phyloP scores from a whole-genome alignment of 2,888 invertebrate genomes.

The Microctonus brassicae region DNA sequence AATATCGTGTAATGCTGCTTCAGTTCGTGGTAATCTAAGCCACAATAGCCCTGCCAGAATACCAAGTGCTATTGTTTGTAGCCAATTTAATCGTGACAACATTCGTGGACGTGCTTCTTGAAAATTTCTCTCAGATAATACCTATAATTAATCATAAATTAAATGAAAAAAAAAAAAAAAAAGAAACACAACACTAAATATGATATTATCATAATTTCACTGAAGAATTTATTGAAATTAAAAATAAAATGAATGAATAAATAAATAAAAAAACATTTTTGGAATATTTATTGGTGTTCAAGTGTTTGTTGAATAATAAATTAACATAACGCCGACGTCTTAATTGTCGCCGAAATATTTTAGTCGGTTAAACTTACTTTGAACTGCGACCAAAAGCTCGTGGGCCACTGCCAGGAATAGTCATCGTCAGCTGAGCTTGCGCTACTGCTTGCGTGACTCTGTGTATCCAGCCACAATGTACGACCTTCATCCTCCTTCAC shows the following conservation, averaged over 20 bases:
- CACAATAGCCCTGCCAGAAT: constrained; percentile 82
- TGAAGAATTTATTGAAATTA: not conserved
- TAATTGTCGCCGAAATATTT: constrained; percentile 31
- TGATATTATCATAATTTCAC: too few species aligned
- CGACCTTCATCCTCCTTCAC: constrained; percentile 77
- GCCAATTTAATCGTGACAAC: constrained; percentile 83
- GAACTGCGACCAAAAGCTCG: constrained; percentile 85
- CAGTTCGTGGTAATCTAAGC: constrained; percentile 83
- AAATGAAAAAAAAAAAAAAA: constrained; percentile 15
- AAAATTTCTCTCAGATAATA: constrained; percentile 82
- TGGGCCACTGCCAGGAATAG: constrained; percentile 79
- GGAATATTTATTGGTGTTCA: not conserved
- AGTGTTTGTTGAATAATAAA: constrained; percentile 4
- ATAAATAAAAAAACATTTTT: not conserved
- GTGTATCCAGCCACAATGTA: constrained; percentile 79
- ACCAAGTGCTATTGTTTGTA: constrained; percentile 81
- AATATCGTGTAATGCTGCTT: constrained; percentile 82
- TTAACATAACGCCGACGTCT: constrained; percentile 7
- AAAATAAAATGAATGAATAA: too few species aligned
- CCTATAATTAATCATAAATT: constrained; percentile 59
- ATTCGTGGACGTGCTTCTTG: constrained; percentile 82
- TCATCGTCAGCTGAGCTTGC: constrained; percentile 78
- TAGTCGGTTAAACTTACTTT: constrained; percentile 69
- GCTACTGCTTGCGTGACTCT: constrained; percentile 78
- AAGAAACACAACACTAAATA: constrained; percentile 15